phyloP scores from a whole-genome alignment of 2,113 vertebrate species.

The Apistogramma diplotaenia region DNA sequence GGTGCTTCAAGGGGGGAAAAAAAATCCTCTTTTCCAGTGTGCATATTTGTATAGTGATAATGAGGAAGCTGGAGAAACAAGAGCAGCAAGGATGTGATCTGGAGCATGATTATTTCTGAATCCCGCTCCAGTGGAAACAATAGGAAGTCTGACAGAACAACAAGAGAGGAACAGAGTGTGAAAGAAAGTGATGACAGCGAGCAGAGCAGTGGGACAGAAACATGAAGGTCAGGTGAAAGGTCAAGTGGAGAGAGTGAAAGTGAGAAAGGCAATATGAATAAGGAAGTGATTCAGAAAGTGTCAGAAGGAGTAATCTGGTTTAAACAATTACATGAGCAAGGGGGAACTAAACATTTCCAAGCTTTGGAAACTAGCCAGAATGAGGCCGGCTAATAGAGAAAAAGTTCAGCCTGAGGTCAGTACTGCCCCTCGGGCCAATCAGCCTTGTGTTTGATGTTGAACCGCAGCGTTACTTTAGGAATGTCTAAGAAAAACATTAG shows the following conservation, averaged over 20 bases:
- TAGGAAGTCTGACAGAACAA: constrained; percentile 1
- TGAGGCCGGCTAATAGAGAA: background rate
- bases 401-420: constrained; percentile 8
- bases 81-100: background rate
- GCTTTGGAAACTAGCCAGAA: background rate
- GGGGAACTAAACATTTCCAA: constrained; percentile 7
- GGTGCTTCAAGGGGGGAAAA: background rate
- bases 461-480: background rate
- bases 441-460: background rate
- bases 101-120: background rate
- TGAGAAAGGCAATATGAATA: background rate
- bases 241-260: background rate
- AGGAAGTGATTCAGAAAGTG: constrained; percentile 21
- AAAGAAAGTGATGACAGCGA: background rate
- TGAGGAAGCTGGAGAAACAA: background rate
- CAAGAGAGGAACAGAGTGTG: background rate
- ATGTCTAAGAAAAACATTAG: background rate
- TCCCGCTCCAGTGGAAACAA: constrained; percentile 18
- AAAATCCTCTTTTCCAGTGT: background rate
- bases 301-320: background rate
- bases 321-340: background rate
- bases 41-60: background rate
- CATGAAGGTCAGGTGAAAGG: background rate
- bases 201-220: constrained; percentile 2
- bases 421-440: background rate